A percentile compares a stretch with the other conserved stretches of the same genome.
Conservation (phyloP, 2,888 invertebrate species). For the Sphaeridia pumilis region DNA sequence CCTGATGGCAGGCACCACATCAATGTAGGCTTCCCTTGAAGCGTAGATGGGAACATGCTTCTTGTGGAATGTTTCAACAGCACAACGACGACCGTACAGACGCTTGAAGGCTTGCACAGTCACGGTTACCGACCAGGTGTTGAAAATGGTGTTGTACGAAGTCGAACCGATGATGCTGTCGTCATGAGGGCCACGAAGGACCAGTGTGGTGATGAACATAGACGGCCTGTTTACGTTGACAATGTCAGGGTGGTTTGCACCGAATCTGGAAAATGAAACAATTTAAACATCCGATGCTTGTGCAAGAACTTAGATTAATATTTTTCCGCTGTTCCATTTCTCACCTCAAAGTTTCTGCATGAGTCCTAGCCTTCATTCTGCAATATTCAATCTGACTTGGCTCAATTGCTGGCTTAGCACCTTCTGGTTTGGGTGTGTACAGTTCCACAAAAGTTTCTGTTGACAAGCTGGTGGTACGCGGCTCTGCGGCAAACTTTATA, state of each 20-base stretch:
- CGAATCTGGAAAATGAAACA: too few relatives aligned
- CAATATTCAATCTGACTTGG: not conserved
- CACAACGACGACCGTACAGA: not conserved
- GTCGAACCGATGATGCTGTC: not conserved
- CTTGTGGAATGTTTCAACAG: not conserved
- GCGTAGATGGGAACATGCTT: not conserved
- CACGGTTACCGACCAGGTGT: not conserved
- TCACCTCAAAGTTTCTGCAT: not conserved
- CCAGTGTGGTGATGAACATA: not conserved
- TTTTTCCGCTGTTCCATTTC: too few relatives aligned
- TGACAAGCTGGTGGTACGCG: not conserved
- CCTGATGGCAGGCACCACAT: not conserved
- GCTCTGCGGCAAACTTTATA: not conserved
- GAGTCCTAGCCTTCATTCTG: not conserved
- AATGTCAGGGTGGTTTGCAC: too few relatives aligned
- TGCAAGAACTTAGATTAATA: too few relatives aligned
- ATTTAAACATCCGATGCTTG: too few relatives aligned
- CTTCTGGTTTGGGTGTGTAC: not conserved
- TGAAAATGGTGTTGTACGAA: not conserved
- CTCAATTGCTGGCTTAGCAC: not conserved
- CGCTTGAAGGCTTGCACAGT: not conserved
- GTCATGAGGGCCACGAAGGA: not conserved
- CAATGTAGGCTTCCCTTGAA: not conserved
- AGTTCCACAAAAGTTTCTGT: not conserved
- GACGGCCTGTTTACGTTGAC: not conserved